Percentiles rank a stretch among this genome's conserved stretches.
Conservation (phyloP, 2,888 invertebrate species). For the Oxycera nigricornis region DNA sequence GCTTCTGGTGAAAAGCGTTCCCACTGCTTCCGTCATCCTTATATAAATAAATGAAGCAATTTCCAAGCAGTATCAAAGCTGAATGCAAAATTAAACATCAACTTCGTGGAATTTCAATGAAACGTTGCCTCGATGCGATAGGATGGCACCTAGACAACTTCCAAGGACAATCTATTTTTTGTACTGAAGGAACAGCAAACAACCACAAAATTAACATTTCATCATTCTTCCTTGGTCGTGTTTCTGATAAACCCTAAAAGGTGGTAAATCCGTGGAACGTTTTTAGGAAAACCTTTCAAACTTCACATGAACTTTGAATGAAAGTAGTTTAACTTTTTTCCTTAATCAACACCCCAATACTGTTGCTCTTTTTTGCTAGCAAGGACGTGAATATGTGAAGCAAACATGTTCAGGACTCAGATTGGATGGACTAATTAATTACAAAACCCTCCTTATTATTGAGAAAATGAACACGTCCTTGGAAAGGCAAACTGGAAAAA, state of each 20-base stretch:
- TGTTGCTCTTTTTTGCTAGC: too few species aligned
- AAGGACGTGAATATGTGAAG: too few species aligned
- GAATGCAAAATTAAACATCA: slow-evolving; percentile 32
- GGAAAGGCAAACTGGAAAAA: too few species aligned
- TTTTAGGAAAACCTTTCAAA: too few species aligned
- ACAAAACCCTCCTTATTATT: too few species aligned
- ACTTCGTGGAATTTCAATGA: slow-evolving; percentile 31
- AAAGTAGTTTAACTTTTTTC: too few species aligned
- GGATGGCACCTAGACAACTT: background rate
- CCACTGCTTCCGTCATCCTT: background rate
- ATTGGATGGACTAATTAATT: too few species aligned
- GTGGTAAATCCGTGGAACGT: too few species aligned
- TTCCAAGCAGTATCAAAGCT: slow-evolving; percentile 15
- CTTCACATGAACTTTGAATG: too few species aligned
- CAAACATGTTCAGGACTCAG: too few species aligned
- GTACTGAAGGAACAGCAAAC: background rate
- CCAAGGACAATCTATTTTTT: background rate
- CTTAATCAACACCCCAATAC: too few species aligned
- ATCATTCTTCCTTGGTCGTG: background rate
- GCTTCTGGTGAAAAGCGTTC: background rate
- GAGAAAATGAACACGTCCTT: too few species aligned
- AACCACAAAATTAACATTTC: slow-evolving; percentile 12
- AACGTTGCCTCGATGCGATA: background rate
- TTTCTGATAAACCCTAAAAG: background rate
- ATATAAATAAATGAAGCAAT: slow-evolving; percentile 35